Base-by-base conservation (phyloP, 2,888 invertebrate genomes). In the Mycogona germanica region DNA sequence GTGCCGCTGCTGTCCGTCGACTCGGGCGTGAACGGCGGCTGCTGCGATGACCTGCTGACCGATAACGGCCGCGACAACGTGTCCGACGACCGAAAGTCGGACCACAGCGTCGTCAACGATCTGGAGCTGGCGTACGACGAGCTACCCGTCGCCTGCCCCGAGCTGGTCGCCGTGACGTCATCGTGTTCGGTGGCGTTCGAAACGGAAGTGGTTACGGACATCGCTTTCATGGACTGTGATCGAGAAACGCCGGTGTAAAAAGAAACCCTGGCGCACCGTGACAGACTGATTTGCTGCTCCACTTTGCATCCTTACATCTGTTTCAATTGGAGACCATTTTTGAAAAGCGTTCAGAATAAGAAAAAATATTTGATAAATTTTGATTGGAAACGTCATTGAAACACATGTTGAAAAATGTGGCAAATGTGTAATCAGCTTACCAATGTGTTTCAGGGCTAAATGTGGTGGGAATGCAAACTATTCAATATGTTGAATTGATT, bases 171-270 rank as follows among this genome's bases (percentile, higher is more conserved):
- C 9, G 30, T 32, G 17, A 46, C 46, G 2, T 9, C 9, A 9
- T 46, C 46, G 30, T 21, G 21, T 2, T 12, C 35, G 35, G 9
- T 32, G 35, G n/a, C 9, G 9, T 12, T 12, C 9, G 35, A 32
- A 32, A 32, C n/a, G 35, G 9, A 9, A 12, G 35, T 32, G 35
- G 29, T 46, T 21, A 7, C 30, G 26, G 46, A 46, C 30, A 52
- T 52, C 28, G 19, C 23, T 17, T 52, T 23, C 45, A 52, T 52
- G 17, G 52, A 52, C 19, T 52, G 52, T n/a, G 52, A 52, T 37
- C 19, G 45, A n/a, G 52, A 52, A 32, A 52, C 52, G 12, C 52
- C 52, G 3, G 52, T 52, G 19, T 50, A 50, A 50, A 38, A 38
- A n/a, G n/a, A 35, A 35, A 35, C n/a, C 12, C n/a, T n/a, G n/a